Percentiles rank a stretch among this genome's conserved stretches.
Evolutionary conservation across 2,113 vertebrate species (phyloP).

Genomic region (Orycteropus afer): DNA sequence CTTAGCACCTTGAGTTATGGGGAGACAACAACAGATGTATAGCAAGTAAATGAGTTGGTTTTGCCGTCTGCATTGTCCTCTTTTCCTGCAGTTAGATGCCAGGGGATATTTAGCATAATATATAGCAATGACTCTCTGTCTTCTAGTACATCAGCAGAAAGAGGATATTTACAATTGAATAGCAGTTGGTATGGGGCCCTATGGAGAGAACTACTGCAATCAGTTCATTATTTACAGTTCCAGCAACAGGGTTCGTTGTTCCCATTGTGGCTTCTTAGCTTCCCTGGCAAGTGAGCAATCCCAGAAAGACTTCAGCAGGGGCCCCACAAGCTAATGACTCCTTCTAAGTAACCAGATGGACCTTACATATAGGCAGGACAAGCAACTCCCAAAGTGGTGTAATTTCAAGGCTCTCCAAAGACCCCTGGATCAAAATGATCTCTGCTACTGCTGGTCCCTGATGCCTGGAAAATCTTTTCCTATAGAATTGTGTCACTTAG

Average conservation of each 20-base stretch:
- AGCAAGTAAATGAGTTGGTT: conserved; percentile 55
- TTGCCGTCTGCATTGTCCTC: conserved; percentile 47
- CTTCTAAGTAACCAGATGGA: neutral
- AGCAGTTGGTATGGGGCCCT: neutral
- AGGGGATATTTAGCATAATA: conserved; percentile 77
- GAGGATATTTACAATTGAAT: conserved; percentile 61
- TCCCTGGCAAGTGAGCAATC: neutral
- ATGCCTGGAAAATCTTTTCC: neutral
- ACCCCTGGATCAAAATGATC: neutral
- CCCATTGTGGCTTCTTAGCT: neutral
- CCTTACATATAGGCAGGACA: neutral
- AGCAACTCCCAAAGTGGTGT: neutral
- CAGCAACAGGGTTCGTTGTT: conserved; percentile 31
- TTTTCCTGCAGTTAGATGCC: conserved; percentile 42
- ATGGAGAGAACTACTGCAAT: neutral
- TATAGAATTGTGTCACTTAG: neutral
- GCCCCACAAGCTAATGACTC: neutral
- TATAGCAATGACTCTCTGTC: conserved; percentile 46
- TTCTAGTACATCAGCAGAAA: conserved; percentile 1
- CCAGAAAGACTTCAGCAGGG: neutral
- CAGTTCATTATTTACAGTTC: conserved; percentile 45
- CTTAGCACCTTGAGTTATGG: conserved; percentile 60
- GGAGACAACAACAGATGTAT: conserved; percentile 54
- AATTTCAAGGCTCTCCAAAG: neutral
- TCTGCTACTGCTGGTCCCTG: neutral